These are phyloP conservation scores for Bombus confusus DNA, from an alignment of 1,140 invertebrate species.

Conservation along the genomic window DNA sequence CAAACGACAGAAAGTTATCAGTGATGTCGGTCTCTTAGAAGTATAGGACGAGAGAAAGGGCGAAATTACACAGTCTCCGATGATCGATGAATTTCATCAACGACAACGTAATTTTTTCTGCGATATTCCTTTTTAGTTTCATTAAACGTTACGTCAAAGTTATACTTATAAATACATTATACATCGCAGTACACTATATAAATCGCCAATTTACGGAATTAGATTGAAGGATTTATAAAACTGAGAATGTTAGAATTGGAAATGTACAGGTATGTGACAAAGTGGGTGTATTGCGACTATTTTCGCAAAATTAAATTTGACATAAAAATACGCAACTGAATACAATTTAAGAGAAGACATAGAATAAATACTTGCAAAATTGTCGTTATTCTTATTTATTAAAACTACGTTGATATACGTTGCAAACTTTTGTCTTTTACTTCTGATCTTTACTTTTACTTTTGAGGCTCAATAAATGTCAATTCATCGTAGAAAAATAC, in stretches of 20 bases:
- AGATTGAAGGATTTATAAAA: neutral
- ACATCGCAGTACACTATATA: no score
- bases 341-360: no score
- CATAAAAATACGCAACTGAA: neutral
- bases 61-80: neutral
- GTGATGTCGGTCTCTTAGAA: neutral
- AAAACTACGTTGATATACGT: neutral
- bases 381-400: neutral
- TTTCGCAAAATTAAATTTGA: neutral
- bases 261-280: neutral
- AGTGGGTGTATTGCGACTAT: neutral
- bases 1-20: neutral
- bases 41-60: no score
- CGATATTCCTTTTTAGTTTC: neutral
- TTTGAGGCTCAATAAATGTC: neutral
- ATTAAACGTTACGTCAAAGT: neutral
- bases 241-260: neutral
- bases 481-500: neutral
- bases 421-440: no score
- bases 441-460: no score
- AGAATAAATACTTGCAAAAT: neutral
- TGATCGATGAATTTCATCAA: neutral
- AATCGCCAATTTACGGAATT: no score
- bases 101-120: neutral
- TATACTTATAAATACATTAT: no score